Conservation (phyloP, 2,797 vertebrate genomes). For the Molothrus ater region DNA sequence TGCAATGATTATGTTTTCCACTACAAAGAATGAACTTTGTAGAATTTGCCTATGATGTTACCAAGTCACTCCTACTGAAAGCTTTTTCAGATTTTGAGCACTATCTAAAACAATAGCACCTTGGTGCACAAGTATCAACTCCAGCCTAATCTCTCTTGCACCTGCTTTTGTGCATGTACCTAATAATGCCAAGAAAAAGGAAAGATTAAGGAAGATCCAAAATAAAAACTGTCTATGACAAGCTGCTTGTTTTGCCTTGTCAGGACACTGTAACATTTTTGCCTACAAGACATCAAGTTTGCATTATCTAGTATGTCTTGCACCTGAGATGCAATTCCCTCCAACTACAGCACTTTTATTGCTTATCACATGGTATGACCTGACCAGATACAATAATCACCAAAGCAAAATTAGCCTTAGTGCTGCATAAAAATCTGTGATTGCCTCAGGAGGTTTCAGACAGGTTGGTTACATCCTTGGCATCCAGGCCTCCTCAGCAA, state of each 20-base stretch:
- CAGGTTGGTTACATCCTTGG: background rate
- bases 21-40: background rate
- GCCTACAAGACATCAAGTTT: background rate
- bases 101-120: background rate
- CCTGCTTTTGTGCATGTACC: background rate
- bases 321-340: background rate
- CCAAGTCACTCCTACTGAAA: background rate
- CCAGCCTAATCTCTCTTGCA: background rate
- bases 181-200: background rate
- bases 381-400: background rate
- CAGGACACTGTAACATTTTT: background rate
- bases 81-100: background rate
- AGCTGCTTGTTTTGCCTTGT: background rate
- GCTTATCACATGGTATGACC: background rate
- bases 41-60: background rate
- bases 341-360: background rate
- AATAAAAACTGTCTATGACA: background rate
- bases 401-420: background rate
- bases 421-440: background rate
- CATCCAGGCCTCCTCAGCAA: background rate
- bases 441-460: background rate
- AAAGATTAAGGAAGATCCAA: background rate
- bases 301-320: background rate
- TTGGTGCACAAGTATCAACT: background rate
- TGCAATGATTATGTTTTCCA: background rate